Evolutionary conservation across 2,113 vertebrate species (phyloP).

Genomic region (Clupea harengus): DNA sequence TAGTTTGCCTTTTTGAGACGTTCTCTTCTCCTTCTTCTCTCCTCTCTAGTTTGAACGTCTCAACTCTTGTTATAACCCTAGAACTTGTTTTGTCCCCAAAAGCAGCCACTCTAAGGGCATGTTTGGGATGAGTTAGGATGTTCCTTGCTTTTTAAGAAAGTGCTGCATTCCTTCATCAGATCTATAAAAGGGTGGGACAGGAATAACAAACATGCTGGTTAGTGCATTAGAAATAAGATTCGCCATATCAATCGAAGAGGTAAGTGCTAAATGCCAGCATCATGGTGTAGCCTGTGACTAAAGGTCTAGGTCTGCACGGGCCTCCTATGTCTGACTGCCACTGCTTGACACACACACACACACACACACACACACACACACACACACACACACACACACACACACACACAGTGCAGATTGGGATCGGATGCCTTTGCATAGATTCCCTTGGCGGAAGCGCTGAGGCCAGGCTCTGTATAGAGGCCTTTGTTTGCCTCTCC

Average conservation of each 20-base stretch:
- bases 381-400: no score
- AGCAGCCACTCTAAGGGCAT: no score
- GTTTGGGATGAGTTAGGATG: no score
- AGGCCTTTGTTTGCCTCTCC: neutral
- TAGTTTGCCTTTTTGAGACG: no score
- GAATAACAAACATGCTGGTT: neutral
- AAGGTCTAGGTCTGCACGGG: neutral
- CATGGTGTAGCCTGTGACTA: neutral
- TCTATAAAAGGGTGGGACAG: neutral
- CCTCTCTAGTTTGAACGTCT: neutral
- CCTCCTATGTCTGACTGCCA: neutral
- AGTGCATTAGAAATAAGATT: neutral
- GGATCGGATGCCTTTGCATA: constrained; percentile 10
- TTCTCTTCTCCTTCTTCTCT: no score
- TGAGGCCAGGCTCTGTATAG: neutral
- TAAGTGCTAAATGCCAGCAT: neutral
- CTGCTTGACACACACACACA: neutral
- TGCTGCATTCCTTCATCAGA: neutral
- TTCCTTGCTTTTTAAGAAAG: no score
- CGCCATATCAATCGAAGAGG: neutral
- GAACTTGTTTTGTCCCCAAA: no score
- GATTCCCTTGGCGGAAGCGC: neutral
- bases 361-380: neutral
- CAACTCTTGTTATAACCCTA: neutral
- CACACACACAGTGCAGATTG: neutral